Conservation (phyloP, 2,797 vertebrate genomes). For the Crenichthys baileyi region DNA sequence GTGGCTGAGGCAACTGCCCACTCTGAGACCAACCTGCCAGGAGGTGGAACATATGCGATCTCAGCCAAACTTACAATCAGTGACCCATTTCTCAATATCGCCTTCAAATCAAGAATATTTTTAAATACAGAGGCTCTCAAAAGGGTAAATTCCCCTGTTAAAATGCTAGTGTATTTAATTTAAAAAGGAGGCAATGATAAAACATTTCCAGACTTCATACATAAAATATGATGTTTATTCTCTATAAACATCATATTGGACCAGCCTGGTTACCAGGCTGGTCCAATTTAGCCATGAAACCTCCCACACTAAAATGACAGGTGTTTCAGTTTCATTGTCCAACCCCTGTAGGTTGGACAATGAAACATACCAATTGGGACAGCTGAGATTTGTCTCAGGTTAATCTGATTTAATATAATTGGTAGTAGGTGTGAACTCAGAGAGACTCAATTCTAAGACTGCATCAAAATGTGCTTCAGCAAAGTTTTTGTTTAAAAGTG, state of each 20-base stretch:
- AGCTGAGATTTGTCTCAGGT: not conserved
- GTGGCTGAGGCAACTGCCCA: slow-evolving; percentile 57
- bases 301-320: too few species aligned
- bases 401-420: not conserved
- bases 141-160: not conserved
- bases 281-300: too few species aligned
- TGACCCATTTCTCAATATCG: slow-evolving; percentile 34
- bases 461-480: not conserved
- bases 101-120: slow-evolving; percentile 34
- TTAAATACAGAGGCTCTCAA: not conserved
- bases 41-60: slow-evolving; percentile 52
- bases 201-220: not conserved
- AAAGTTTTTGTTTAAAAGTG: not conserved
- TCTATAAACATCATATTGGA: too few species aligned
- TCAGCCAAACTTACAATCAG: slow-evolving; percentile 53
- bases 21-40: slow-evolving; percentile 55
- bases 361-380: not conserved
- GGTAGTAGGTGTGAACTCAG: not conserved
- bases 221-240: not conserved
- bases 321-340: too few species aligned
- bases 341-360: too few species aligned
- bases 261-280: too few species aligned
- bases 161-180: not conserved
- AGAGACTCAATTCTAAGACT: not conserved
- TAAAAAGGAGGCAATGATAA: not conserved